These are phyloP conservation scores for Pagrus major DNA, from an alignment of 2,113 vertebrate genomes.

Conservation along the genomic window DNA sequence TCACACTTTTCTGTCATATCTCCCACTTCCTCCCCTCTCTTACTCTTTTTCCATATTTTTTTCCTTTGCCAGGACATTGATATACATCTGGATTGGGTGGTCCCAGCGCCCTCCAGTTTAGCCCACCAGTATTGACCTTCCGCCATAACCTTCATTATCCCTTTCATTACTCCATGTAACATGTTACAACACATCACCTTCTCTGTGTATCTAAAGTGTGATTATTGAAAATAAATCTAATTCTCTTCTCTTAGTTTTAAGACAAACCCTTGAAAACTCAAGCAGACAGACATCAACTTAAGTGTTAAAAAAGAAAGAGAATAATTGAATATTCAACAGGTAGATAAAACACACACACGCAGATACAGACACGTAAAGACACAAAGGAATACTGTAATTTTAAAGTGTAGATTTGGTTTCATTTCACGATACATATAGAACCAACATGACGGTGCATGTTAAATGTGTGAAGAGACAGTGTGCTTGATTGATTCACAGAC, in stretches of 20 bases:
- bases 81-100: no score
- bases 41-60: no score
- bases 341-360: neutral
- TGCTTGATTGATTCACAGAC: constrained; percentile 63
- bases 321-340: constrained; percentile 7
- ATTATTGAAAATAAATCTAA: neutral
- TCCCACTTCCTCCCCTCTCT: no score
- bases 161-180: neutral
- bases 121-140: no score
- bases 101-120: no score
- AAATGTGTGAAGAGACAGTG: constrained; percentile 52
- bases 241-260: neutral
- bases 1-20: no score
- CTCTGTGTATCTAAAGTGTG: neutral
- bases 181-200: neutral
- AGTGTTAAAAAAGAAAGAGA: constrained; percentile 17
- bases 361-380: neutral
- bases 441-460: constrained; percentile 20
- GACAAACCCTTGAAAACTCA: neutral
- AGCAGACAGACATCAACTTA: constrained; percentile 5
- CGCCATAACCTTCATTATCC: no score
- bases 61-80: no score
- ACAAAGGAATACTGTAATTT: neutral
- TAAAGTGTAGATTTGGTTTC: neutral
- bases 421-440: neutral